These are phyloP conservation scores for Masticophis lateralis DNA, from an alignment of 2,797 vertebrate genomes.

Conservation along the genomic window DNA sequence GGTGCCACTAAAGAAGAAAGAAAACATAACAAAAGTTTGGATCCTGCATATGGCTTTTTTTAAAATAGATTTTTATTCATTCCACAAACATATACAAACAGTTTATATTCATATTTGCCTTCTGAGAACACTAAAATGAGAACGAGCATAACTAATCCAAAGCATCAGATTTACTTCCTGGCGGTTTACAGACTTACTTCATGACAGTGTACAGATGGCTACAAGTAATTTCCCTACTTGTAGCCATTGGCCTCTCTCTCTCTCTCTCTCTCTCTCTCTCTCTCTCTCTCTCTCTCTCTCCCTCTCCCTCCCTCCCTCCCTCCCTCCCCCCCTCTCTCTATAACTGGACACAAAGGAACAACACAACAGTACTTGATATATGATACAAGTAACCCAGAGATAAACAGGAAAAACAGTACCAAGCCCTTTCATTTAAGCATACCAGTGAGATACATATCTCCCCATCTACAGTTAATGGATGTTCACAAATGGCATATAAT, in stretches of 20 bases:
- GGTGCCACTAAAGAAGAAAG: background rate
- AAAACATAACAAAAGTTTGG: background rate
- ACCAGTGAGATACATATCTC: background rate
- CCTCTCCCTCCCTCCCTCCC: no score
- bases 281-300: background rate
- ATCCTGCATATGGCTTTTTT: background rate
- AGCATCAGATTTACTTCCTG: background rate
- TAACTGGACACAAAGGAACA: background rate
- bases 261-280: no score
- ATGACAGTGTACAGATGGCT: background rate
- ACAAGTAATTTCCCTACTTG: background rate
- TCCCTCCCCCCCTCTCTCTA: fast-evolving
- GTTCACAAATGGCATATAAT: background rate
- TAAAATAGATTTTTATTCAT: background rate
- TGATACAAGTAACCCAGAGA: background rate
- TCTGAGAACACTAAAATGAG: background rate
- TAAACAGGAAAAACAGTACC: background rate
- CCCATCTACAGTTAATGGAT: constrained; percentile 26
- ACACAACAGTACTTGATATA: background rate
- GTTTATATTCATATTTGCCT: background rate
- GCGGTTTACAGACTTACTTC: background rate
- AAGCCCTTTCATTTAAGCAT: background rate
- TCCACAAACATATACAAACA: background rate
- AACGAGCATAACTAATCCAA: background rate
- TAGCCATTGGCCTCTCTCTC: background rate